Conservation (phyloP, 35 echinoderm and acorn worm species). For the Lytechinus pictus region DNA sequence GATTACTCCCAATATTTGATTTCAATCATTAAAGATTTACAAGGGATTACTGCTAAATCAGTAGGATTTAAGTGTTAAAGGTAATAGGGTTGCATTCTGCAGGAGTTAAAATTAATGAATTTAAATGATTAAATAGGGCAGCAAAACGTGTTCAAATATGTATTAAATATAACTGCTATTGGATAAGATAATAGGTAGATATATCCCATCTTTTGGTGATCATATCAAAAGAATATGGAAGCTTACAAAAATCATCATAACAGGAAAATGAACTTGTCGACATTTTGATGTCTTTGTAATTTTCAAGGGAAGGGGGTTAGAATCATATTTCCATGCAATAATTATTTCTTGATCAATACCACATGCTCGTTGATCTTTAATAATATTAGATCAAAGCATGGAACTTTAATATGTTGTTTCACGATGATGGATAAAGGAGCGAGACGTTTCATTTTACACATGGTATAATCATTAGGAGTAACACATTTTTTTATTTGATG, state of each 20-base stretch:
- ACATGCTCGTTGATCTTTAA: neutral
- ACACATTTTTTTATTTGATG: neutral
- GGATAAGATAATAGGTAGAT: too few species aligned
- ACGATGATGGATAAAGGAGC: neutral
- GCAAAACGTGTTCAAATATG: too few species aligned
- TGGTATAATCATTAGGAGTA: neutral
- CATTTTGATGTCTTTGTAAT: too few species aligned
- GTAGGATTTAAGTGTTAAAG: neutral
- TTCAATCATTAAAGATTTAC: neutral
- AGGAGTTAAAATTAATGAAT: neutral
- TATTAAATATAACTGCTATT: too few species aligned
- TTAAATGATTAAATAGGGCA: too few species aligned
- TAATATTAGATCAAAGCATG: neutral
- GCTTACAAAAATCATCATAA: too few species aligned
- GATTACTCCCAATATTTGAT: conserved; percentile 1
- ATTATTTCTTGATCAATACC: neutral
- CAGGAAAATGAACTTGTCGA: too few species aligned
- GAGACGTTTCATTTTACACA: neutral
- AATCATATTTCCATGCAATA: neutral
- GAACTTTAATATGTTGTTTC: neutral
- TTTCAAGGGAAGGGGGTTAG: neutral
- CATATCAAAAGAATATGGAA: too few species aligned
- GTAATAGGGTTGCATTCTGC: neutral
- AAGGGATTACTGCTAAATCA: neutral
- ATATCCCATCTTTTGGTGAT: too few species aligned